Base-by-base conservation (phyloP, 2,797 vertebrate species). In the Synaphobranchus kaupii region DNA sequence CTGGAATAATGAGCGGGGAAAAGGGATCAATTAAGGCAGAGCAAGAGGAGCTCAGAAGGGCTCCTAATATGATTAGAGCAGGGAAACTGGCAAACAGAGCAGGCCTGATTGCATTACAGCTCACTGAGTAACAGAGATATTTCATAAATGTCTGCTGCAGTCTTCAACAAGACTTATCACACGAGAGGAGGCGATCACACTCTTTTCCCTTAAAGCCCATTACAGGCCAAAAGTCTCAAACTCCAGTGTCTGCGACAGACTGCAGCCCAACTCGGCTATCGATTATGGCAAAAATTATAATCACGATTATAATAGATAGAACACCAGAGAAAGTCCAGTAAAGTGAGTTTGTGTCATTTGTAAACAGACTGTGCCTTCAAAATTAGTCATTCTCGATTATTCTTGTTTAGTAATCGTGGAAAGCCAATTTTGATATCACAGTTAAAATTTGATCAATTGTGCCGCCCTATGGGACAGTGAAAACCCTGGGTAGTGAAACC, bases 1-100 rank as follows among this genome's bases (percentile, higher is more conserved):
- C 47, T 50, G 22, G 81, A 83, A 52, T 83, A 83, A 54, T 83
- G 81, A 83, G 25, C 10, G 12, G 81, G 47, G 48, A 83, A 54
- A 52, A 31, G 44, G 48, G 50, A 54, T 54, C 50, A 52, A 54
- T 83, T 52, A 83, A 83, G 48, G 81, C 48, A 54, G n/a, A 28
- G 48, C 25, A 17, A 28, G 12, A n/a, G 25, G 34, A 48, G 80
- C 48, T 83, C 50, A 28, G 34, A 80, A 47, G 20, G 39, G 44
- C 22, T 80, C 44, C 44, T 80, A 80, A 80, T 48, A 9, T 15
- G 81, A 83, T 52, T 28, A 83, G n/a, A 34, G 81, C 22, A 28
- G 20, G 48, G 50, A 54, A 83, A 83, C 48, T 54, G 81, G 25
- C 47, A 5, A 80, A 48, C n/a, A 17, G 81, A 31, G 81, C 25